Evolutionary conservation across 2,888 invertebrate species (phyloP), one percentile per base, ranked within the genome.

Genomic region (Sepioteuthis lessoniana): DNA sequence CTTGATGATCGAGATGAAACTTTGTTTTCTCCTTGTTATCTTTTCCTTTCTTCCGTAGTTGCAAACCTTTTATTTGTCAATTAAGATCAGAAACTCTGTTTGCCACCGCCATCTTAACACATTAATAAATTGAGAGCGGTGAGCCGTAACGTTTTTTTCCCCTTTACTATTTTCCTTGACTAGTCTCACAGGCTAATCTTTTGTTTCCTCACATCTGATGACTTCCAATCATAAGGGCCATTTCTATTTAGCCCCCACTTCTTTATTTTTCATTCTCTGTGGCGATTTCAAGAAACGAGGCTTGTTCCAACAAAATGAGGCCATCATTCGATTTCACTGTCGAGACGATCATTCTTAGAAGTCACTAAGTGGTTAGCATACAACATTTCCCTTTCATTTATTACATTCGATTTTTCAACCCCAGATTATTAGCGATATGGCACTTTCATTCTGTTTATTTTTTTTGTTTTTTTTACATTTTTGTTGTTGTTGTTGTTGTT

Each of bases 91-190:
- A 7, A 76, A n/a, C 76, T 4, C n/a, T 35, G 76, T 76, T n/a
- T n/a, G 76, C 76, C 13, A n/a, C n/a, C 76, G 76, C n/a, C 76
- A 76, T 76, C 76, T 76, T 76, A 76, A 76, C 76, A 76, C 76
- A 76, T 76, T 76, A 76, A 76, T 76, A 76, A 76, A 76, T 76
- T 76, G 76, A 35, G n/a, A 76, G 76, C 76, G 25, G 16, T 76
- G n/a, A 76, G 76, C 76, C n/a, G 76, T 13, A 76, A 76, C 76
- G 76, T n/a, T 35, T 42, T 25, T 25, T 76, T 76, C 28, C 25
- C 25, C 76, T 76, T 76, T 7, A 10, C n/a, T 76, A 31, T 76
- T 76, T n/a, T 13, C 3, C n/a, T 13, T 35, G 76, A n/a, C n/a
- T 76, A 13, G 76, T 76, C 16, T 76, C 76, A n/a, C 76, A 7